Evolutionary conservation across 2,113 vertebrate genomes (phyloP), one percentile per base, ranked within the genome.

Genomic region (Hystrix cristata): DNA sequence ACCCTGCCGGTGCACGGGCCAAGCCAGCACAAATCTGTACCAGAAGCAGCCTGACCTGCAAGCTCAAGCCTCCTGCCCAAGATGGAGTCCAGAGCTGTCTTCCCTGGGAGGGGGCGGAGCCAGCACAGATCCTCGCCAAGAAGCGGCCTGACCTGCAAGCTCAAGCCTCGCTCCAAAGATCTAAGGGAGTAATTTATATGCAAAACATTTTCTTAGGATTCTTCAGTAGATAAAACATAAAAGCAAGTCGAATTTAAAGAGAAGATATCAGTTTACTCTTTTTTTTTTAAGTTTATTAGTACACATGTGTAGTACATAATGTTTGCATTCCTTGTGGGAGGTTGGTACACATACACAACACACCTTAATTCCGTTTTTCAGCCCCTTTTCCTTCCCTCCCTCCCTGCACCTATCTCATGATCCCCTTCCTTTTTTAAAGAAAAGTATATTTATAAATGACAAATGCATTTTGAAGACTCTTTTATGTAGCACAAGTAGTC

Each of bases 161-260:
- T 38, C 38, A 38, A 38, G 38, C 38, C 38, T 2, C 38, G 38
- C 38, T 38, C 38, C 38, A 38, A 38, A 38, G 38, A 38, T 38
- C 38, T 38, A 38, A 86, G 2, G 74, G 55, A 69, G 31, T 2
- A 82, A 91, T 34, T 46, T 34, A 86, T 46, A 29, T 80, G 2
- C 4, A 91, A 94, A 96, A 62, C 3, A 64, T 38, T 21, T 55
- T 81, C 55, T 67, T 46, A 71, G 31, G 86, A 69, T 57, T 91
- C 46, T 93, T 89, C 78, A 91, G 4, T 80, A 62, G 46, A 64
- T n/a, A 86, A 96, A 88, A 88, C 3, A 78, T 34, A 85, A 93
- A 81, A 91, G 29, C 74, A 72, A 95, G 64, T 29, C 79, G 59
- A 88, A 94, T 96, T 76, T 83, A 84, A 95, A 27, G 80, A 72